Percentiles rank a stretch among this genome's conserved stretches.
Conservation (phyloP, 2,888 invertebrate species). For the Ceriagrion tenellum region DNA sequence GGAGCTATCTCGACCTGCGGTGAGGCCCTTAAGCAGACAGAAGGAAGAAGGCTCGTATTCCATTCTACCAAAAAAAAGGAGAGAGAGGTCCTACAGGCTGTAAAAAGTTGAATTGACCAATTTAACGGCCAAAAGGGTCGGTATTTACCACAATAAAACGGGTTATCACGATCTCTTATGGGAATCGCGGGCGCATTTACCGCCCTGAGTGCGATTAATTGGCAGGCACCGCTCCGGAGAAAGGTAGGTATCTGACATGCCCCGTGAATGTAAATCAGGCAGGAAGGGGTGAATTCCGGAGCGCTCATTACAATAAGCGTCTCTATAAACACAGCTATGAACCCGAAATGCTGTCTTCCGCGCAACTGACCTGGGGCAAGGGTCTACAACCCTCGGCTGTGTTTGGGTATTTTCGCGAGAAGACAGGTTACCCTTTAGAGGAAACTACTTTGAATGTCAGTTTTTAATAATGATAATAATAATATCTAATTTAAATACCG, state of each 20-base stretch:
- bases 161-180: background rate
- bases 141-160: background rate
- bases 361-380: constrained; percentile 16
- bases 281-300: background rate
- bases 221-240: background rate
- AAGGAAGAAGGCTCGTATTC: background rate
- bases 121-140: background rate
- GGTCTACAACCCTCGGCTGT: too few relatives aligned
- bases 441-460: too few relatives aligned
- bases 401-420: too few relatives aligned
- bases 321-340: background rate
- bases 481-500: too few relatives aligned
- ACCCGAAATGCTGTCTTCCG: background rate
- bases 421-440: too few relatives aligned
- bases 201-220: background rate
- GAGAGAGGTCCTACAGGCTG: background rate
- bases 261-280: background rate
- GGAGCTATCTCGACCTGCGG: background rate
- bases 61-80: background rate
- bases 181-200: background rate
- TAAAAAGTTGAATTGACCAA: background rate
- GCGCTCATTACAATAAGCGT: background rate
- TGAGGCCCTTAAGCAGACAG: background rate
- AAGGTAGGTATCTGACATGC: background rate
- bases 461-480: too few relatives aligned